A percentile compares a stretch with the other conserved stretches of the same genome.
phyloP scores from a whole-genome alignment of 2,888 invertebrate genomes.

The Melanostoma mellinum region DNA sequence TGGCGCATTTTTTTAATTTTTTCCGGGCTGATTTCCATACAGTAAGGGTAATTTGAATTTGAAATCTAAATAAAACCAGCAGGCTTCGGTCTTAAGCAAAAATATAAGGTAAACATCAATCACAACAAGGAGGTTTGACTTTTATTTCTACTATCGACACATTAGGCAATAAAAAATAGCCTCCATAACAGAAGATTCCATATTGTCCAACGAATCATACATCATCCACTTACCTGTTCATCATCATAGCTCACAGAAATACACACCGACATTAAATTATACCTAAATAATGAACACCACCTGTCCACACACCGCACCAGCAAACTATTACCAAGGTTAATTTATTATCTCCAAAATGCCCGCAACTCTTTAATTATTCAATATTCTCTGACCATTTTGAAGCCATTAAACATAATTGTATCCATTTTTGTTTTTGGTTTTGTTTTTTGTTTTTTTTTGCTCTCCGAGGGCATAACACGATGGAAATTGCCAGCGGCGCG shows the following conservation, averaged over 20 bases:
- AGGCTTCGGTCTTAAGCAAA: too few relatives aligned
- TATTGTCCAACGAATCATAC: slow-evolving; percentile 57
- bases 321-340: slow-evolving; percentile 35
- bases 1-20: too few relatives aligned
- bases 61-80: too few relatives aligned
- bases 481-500: slow-evolving; percentile 19
- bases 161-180: slow-evolving; percentile 30
- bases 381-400: slow-evolving; percentile 45
- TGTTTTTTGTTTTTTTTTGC: not conserved
- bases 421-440: too few relatives aligned
- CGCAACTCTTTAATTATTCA: slow-evolving; percentile 48
- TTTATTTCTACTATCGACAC: slow-evolving; percentile 9
- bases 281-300: slow-evolving; percentile 46
- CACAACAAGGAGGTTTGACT: slow-evolving; percentile 19
- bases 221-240: slow-evolving; percentile 55
- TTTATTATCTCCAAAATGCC: slow-evolving; percentile 59
- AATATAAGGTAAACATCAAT: slow-evolving; percentile 21
- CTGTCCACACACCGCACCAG: slow-evolving; percentile 59
- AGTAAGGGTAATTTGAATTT: too few relatives aligned
- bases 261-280: slow-evolving; percentile 44
- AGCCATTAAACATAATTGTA: slow-evolving; percentile 61
- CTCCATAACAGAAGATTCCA: slow-evolving; percentile 47
- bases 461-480: slow-evolving; percentile 18
- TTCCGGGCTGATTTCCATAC: too few relatives aligned
- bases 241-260: slow-evolving; percentile 43